Percentiles rank a stretch among this genome's conserved stretches.
phyloP scores from a whole-genome alignment of 1,140 invertebrate genomes.

The Drosophila pseudoobscura region DNA sequence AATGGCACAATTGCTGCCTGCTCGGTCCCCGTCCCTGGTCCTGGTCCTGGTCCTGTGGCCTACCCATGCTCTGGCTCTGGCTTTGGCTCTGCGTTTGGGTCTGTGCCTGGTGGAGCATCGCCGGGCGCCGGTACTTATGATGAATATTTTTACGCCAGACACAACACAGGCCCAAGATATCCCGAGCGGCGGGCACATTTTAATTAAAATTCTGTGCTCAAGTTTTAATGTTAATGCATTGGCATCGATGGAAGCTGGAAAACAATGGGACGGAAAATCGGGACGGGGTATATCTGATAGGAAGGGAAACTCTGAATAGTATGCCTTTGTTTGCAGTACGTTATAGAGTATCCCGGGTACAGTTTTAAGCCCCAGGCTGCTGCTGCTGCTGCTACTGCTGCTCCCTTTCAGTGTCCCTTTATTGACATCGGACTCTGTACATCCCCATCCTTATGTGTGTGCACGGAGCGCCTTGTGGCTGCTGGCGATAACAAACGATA shows the following conservation, averaged over 20 bases:
- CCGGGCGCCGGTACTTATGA: constrained; percentile 68
- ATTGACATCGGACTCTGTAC: constrained; percentile 5
- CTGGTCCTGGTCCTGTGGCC: constrained; percentile 12
- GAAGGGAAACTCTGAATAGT: no score
- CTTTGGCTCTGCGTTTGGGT: not conserved
- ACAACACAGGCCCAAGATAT: constrained; percentile 32
- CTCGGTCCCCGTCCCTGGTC: constrained; percentile 31
- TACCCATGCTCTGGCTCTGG: constrained; percentile 2
- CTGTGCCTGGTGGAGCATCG: constrained; percentile 12
- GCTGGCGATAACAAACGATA: constrained; percentile 81
- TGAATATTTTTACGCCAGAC: constrained; percentile 76
- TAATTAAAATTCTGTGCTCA: constrained; percentile 69
- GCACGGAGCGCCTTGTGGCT: constrained; percentile 57
- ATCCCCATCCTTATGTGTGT: not conserved
- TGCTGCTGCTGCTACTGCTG: no score
- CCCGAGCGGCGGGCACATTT: constrained; percentile 50
- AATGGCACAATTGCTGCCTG: constrained; percentile 80
- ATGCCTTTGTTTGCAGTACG: no score
- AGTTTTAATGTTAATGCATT: constrained; percentile 73
- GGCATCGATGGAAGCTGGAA: constrained; percentile 44
- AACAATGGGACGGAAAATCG: constrained; percentile 19
- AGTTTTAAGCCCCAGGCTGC: no score
- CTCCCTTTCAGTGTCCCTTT: not conserved
- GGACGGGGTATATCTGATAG: not conserved
- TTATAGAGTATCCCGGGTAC: no score